Base-by-base conservation (phyloP, 2,888 invertebrate species). In the Diploptera punctata region DNA sequence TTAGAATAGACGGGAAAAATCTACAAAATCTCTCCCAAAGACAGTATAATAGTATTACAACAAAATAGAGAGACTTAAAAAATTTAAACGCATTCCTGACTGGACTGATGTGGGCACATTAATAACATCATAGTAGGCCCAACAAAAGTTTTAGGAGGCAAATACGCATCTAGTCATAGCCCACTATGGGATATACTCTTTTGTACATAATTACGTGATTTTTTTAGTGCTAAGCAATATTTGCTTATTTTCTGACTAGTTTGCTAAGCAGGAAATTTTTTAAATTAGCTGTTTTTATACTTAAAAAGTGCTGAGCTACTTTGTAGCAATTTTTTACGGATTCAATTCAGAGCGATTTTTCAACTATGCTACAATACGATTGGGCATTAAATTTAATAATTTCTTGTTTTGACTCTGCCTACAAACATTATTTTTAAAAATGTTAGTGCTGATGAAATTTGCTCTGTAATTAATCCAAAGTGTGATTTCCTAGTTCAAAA, bases 161-260 rank as follows among this genome's bases (percentile, higher is more conserved):
- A 52, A 68, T 73, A 68, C 72, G 71, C 65, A 67, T 74, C 74
- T 74, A 74, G 74, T 74, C 74, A 68, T 57, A 71, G 24, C 68
- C 74, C 73, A 21, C 19, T 47, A 24, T 54, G 54, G 73, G 70
- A 21, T 4, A 57, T 57, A 60, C 18, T 69, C 33, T 65, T 21
- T 4, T 44, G 47, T 47, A 65, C 47, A 65, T 31, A 60, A 38
- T 1, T 29, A 68, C 60, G 69, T 69, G 69, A 69, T 69, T 69
- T 69, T 19, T 44, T 52, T 57, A 60, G 2, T 21, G 38, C n/a
- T 38, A 44, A 65, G 26, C 65, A 26, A 47, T 65, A 19, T 65
- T 44, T 65, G 44, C 65, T 43, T 26, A 38, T 65, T 16, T 65
- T 65, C 18, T 65, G 65, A 47, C 24, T 65, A 29, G 65, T 65